Base-by-base conservation (phyloP, 2,888 invertebrate species). In the Drosophila testacea region DNA sequence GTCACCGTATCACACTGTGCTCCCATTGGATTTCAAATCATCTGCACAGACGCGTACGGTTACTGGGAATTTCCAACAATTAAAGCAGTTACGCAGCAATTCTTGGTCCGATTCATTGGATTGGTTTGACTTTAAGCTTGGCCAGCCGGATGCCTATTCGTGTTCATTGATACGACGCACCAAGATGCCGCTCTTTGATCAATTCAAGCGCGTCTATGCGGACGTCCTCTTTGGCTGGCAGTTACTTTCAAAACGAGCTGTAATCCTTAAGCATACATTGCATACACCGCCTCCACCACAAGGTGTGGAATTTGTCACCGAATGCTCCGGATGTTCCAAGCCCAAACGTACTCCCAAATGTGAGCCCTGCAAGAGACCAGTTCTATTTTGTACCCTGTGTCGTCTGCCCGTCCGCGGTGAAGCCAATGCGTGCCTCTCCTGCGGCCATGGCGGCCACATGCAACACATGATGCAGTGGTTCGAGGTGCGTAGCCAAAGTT, bases 401-500 rank as follows among this genome's bases (percentile, higher is more conserved):
- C 96, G 96, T 89, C 94, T 97, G 73, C 96, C 97, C 11, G 97
- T 98, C 34, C 95, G 96, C 93, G 98, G 96, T 3, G 94, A 95
- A 1, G 96, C 97, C 56, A 96, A 96, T 91, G 96, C 97, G 82
- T 99, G 98, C 92, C 93, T 96, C 59, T 94, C 95, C 71, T 99
- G 99, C 93, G 97, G 97, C 0, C 99, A 99, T 92, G 98, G 98
- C 2, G 98, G 98, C 0, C 98, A 99, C 92, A 95, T 96, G 3
- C 92, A 93, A 52, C 98, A 98, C 92, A 94, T 98, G 93, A 93
- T 95, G 83, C 94, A 95, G 59, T 98, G 98, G 98, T 96, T 96
- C 92, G 92, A 91, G 81, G 92, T 92, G 51, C 32, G 55, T 27
- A 9, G 27, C 13, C 6, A 34, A 6, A 4, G 4, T 27, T 11